Percentiles rank a stretch among this genome's conserved stretches.
Evolutionary conservation across 2,888 invertebrate species (phyloP).

Genomic region (Altica lythri): DNA sequence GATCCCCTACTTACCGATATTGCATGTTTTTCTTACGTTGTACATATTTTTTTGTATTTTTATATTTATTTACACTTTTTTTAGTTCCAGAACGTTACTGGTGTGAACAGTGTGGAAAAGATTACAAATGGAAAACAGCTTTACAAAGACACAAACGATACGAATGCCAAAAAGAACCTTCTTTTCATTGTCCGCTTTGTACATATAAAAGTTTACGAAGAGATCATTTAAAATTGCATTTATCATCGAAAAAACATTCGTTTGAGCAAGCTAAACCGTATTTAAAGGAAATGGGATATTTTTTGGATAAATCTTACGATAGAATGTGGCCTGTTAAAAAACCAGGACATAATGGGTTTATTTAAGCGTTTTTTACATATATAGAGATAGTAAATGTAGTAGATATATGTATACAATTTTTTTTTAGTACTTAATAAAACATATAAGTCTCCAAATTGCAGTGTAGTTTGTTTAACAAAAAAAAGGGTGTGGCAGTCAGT

Average conservation of each 20-base stretch:
- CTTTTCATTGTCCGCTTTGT: slow-evolving; percentile 34
- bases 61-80: neutral
- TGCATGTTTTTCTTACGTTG: neutral
- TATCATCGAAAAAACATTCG: slow-evolving; percentile 13
- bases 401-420: too few species aligned
- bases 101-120: slow-evolving; percentile 31
- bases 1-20: neutral
- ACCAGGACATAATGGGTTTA: too few species aligned
- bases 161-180: slow-evolving; percentile 40
- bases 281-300: slow-evolving; percentile 4
- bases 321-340: too few species aligned
- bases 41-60: neutral
- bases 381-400: too few species aligned
- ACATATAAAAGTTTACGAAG: slow-evolving; percentile 26
- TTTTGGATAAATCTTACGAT: too few species aligned
- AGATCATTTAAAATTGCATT: slow-evolving; percentile 23
- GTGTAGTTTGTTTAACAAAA: too few species aligned
- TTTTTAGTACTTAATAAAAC: too few species aligned
- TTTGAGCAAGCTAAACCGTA: slow-evolving; percentile 1
- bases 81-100: slow-evolving; percentile 5
- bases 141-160: slow-evolving; percentile 30
- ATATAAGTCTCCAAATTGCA: too few species aligned
- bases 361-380: too few species aligned
- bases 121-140: slow-evolving; percentile 28
- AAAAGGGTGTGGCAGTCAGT: too few species aligned